phyloP scores from a whole-genome alignment of 1,140 invertebrate genomes.

The Holcopasites calliopsidis region DNA sequence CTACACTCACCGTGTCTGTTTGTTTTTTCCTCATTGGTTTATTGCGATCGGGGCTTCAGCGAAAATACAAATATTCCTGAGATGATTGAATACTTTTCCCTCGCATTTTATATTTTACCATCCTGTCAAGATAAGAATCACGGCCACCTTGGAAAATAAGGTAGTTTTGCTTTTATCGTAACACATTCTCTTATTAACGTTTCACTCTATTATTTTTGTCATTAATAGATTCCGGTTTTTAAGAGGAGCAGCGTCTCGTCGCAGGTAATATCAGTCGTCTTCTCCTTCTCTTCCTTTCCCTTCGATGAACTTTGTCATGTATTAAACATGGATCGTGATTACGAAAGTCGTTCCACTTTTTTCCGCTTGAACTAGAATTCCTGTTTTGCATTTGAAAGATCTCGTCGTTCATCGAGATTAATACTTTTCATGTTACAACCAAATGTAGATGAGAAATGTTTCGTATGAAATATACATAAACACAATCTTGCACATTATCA shows the following conservation, averaged over 20 bases:
- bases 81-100: too few species aligned
- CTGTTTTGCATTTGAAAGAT: conserved; percentile 1
- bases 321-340: not conserved
- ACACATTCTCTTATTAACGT: not conserved
- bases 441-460: not conserved
- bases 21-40: not conserved
- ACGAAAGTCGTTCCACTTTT: not conserved
- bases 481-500: too few species aligned
- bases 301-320: conserved; percentile 2
- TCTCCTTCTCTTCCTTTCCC: not conserved
- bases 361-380: not conserved
- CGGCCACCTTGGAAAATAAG: too few species aligned
- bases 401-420: not conserved
- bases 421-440: not conserved
- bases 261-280: not conserved
- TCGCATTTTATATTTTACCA: too few species aligned
- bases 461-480: too few species aligned
- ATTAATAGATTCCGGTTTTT: conserved; percentile 29
- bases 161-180: not conserved
- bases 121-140: too few species aligned
- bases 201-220: conserved; percentile 24
- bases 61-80: too few species aligned
- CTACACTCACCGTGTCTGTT: not conserved
- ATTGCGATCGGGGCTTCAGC: too few species aligned
- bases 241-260: conserved; percentile 17